Percentiles rank a stretch among this genome's conserved stretches.
Conservation (phyloP, 2,888 invertebrate species). For the Keiferia lycopersicella region DNA sequence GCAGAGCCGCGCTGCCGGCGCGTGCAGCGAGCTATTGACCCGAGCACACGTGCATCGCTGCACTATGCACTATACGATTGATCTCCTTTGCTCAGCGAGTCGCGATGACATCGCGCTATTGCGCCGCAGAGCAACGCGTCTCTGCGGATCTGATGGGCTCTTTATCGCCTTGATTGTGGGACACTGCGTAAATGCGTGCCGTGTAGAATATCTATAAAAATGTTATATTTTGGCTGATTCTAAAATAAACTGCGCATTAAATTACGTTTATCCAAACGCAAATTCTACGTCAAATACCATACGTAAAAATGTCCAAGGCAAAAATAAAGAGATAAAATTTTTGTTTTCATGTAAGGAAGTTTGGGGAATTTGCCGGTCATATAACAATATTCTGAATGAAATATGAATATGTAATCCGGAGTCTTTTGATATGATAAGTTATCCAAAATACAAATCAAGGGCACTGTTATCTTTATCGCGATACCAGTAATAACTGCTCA, state of each 20-base stretch:
- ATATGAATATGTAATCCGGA: not conserved
- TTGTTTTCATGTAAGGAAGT: not conserved
- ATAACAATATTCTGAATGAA: not conserved
- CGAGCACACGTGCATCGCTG: slow-evolving; percentile 54
- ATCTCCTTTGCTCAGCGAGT: slow-evolving; percentile 12
- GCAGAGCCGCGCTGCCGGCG: slow-evolving; percentile 33
- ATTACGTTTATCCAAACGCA: not conserved
- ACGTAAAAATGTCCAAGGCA: slow-evolving; percentile 5
- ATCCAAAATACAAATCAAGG: slow-evolving; percentile 40
- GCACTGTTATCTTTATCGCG: slow-evolving; percentile 45
- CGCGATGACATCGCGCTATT: slow-evolving; percentile 8
- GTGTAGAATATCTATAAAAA: not conserved
- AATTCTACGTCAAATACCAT: not conserved
- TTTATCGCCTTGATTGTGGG: slow-evolving; percentile 5
- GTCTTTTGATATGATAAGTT: slow-evolving; percentile 17
- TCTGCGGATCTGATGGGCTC: not conserved
- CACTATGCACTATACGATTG: slow-evolving; percentile 18
- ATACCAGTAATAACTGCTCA: slow-evolving; percentile 36
- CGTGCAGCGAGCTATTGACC: slow-evolving; percentile 65
- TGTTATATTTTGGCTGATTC: not conserved
- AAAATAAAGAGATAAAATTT: not conserved
- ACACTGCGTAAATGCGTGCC: not conserved
- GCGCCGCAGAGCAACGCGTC: slow-evolving; percentile 14
- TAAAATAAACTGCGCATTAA: not conserved
- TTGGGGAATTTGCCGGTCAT: slow-evolving; percentile 1